Conservation (phyloP, 2,113 vertebrate genomes). For the Sigmodon hispidus region DNA sequence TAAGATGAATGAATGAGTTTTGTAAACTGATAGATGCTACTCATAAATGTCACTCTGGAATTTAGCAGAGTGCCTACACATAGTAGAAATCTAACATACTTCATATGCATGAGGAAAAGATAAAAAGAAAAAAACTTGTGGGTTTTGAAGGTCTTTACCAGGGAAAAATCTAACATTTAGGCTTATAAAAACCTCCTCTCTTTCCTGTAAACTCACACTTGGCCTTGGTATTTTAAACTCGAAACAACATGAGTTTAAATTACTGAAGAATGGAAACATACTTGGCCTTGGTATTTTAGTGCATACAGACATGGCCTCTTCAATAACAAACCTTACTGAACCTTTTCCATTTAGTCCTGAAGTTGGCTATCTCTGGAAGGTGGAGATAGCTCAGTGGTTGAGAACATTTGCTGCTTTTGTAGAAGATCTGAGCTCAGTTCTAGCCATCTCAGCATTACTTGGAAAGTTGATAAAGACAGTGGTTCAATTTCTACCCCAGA, state of each 20-base stretch:
- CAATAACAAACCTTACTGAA: background rate
- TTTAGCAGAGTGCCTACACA: background rate
- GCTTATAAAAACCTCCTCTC: background rate
- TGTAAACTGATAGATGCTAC: background rate
- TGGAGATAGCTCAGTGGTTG: background rate
- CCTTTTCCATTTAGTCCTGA: background rate
- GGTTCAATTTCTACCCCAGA: background rate
- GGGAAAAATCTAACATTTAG: background rate
- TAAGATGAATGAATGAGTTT: background rate
- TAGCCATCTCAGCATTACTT: background rate
- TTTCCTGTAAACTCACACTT: background rate
- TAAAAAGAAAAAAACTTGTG: background rate
- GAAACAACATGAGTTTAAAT: background rate
- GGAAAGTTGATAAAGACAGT: background rate
- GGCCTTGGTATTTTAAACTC: background rate
- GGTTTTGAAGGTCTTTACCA: background rate
- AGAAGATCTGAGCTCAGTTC: background rate
- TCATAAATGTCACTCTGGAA: background rate
- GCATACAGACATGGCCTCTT: background rate
- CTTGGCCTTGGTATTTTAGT: background rate
- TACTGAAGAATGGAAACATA: background rate
- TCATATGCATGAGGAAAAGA: background rate
- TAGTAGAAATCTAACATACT: background rate
- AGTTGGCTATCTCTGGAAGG: background rate
- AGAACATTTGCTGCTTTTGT: background rate